Base-by-base conservation (phyloP, 2,888 invertebrate species). In the Leuctra nigra region DNA sequence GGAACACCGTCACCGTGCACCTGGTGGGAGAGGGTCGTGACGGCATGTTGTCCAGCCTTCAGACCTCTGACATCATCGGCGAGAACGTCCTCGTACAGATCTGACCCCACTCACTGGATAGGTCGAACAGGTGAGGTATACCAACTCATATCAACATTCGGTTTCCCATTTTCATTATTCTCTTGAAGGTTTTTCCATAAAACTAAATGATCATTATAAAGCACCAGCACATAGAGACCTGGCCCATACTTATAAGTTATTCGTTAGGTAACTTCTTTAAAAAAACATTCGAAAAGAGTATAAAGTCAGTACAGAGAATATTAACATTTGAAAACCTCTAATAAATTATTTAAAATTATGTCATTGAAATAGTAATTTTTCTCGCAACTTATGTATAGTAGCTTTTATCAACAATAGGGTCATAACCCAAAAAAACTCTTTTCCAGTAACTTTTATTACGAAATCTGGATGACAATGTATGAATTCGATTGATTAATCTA, bases 21-120 rank as follows among this genome's bases (percentile, higher is more conserved):
- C 22, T 29, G 33, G 50, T 50, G 4, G 50, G 50, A 16, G 35
- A 20, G 16, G 35, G 35, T n/a, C 35, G 22, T 6, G 35, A 50
- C 16, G 50, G 2, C 9, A 35, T 50, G 50, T 22, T 50, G 1
- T 50, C 50, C 16, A 50, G 50, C 35, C 4, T 33, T 18, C 16
- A 20, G n/a, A 50, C 50, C 2, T n/a, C 50, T 7, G 33, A 50
- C 22, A 50, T 50, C 4, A 50, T 50, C 7, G 22, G 50, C 35
- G 50, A 50, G 20, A 11, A 7, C 13, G 50, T 50, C 2, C 33
- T 50, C 35, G 16, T 50, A 14, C 35, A 20, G 20, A 44, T 22
- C 22, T 44, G 22, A n/a, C 23, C 11, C n/a, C 22, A 23, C 23
- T 44, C 11, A 29, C 29, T 29, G 29, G 6, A 11, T 29, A 29